Conservation (phyloP, 1,140 invertebrate species). For the Sarcophaga bullata region DNA sequence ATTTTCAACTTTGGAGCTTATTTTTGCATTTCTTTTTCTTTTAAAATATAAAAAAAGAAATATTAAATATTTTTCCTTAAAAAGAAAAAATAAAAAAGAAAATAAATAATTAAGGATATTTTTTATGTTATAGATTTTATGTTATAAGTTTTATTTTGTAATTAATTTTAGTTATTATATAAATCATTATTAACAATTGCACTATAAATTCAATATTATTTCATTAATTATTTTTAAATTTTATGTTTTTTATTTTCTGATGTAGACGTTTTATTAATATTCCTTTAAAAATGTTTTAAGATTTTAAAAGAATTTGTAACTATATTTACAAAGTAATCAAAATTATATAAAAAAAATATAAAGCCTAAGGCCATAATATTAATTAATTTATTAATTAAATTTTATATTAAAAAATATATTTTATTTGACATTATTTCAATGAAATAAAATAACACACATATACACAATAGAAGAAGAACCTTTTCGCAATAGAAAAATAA, state of each 20-base stretch:
- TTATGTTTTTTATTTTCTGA: slow-evolving; percentile 18
- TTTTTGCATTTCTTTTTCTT: slow-evolving; percentile 8
- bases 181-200: slow-evolving; percentile 40
- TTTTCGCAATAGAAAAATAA: not conserved
- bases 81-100: not conserved
- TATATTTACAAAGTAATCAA: slow-evolving; percentile 35
- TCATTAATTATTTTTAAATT: slow-evolving; percentile 38
- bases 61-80: slow-evolving; percentile 25
- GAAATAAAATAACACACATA: slow-evolving; percentile 32
- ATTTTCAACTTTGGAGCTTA: slow-evolving; percentile 33
- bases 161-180: slow-evolving; percentile 42
- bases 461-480: slow-evolving; percentile 29
- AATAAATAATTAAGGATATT: slow-evolving; percentile 17
- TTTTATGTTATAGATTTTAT: not conserved
- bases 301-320: slow-evolving; percentile 29
- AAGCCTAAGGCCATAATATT: slow-evolving; percentile 16
- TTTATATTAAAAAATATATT: no score
- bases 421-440: slow-evolving; percentile 3
- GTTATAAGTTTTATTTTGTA: not conserved
- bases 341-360: slow-evolving; percentile 29
- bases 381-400: not conserved
- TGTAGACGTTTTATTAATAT: not conserved
- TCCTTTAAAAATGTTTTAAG: not conserved
- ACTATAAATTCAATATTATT: slow-evolving; percentile 43
- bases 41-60: slow-evolving; percentile 29